A percentile compares a stretch with the other conserved stretches of the same genome.
Evolutionary conservation across 2,797 vertebrate genomes (phyloP).

Genomic region (Balearica regulorum): DNA sequence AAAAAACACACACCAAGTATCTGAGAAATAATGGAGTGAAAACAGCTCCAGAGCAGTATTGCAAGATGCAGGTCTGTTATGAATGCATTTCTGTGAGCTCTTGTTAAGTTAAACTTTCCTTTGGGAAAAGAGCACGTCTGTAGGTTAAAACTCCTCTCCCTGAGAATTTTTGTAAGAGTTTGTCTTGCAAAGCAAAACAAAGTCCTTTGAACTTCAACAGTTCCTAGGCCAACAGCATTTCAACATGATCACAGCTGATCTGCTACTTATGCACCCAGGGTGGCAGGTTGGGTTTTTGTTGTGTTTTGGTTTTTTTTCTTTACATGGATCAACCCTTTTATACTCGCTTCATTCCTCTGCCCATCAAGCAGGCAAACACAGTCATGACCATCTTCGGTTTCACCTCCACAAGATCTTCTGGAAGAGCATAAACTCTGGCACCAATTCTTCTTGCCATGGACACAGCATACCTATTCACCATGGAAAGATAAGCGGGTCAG

Average conservation of each 20-base stretch:
- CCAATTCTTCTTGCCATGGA: slow-evolving; percentile 97
- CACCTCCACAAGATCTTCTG: slow-evolving; percentile 92
- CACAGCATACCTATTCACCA: slow-evolving; percentile 83
- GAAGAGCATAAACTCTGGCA: slow-evolving; percentile 91
- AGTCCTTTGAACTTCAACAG: slow-evolving; percentile 73
- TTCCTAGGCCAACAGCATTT: slow-evolving; percentile 78
- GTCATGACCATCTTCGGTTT: slow-evolving; percentile 99
- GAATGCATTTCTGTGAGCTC: slow-evolving; percentile 76
- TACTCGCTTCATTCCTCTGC: slow-evolving; percentile 90
- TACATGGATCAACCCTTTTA: slow-evolving; percentile 64
- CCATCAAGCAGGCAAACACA: slow-evolving; percentile 97
- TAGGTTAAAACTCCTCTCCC: slow-evolving; percentile 68
- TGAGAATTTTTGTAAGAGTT: slow-evolving; percentile 56
- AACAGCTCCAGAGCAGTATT: slow-evolving; percentile 39
- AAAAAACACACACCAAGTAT: neutral
- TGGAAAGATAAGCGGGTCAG: neutral
- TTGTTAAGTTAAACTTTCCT: slow-evolving; percentile 59
- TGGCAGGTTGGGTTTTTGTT: slow-evolving; percentile 44
- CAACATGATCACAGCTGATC: slow-evolving; percentile 71
- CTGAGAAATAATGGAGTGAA: slow-evolving; percentile 25
- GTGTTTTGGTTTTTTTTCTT: neutral
- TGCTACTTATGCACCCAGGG: slow-evolving; percentile 65
- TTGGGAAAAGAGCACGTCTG: slow-evolving; percentile 62
- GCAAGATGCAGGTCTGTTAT: slow-evolving; percentile 57
- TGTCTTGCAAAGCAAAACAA: slow-evolving; percentile 77